These are phyloP conservation scores for Macropus fuliginosus DNA, from an alignment of 2,797 vertebrate species.

Conservation along the genomic window DNA sequence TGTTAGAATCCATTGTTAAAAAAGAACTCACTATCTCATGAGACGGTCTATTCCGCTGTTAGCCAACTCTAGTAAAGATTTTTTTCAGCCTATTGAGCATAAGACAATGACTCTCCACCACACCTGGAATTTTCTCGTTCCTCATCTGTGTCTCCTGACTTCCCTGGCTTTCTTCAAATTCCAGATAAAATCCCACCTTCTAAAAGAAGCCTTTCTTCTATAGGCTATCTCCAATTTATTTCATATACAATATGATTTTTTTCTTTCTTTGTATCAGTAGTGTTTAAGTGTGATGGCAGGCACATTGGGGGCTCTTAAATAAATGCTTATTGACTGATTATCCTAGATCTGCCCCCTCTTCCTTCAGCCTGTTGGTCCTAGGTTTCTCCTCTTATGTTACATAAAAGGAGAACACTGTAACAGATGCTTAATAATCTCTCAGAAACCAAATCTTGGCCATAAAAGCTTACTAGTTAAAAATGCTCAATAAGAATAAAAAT, in stretches of 20 bases:
- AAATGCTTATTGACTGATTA: neutral
- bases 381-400: neutral
- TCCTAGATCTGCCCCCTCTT: neutral
- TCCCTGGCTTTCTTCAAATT: neutral
- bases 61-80: neutral
- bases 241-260: neutral
- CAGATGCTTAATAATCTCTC: neutral
- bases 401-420: neutral
- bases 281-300: neutral
- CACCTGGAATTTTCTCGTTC: neutral
- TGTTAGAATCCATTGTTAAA: neutral
- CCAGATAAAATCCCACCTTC: neutral
- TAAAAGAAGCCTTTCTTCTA: neutral
- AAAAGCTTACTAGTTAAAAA: neutral
- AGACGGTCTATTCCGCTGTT: neutral
- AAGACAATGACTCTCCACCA: neutral
- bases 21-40: neutral
- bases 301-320: neutral
- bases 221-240: neutral
- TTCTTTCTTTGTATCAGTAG: neutral
- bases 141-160: neutral
- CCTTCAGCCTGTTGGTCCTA: neutral
- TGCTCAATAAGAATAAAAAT: no score
- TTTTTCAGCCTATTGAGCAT: neutral
- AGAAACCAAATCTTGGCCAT: neutral